Base-by-base conservation (phyloP, 2,888 invertebrate genomes). In the Tetanocera ferruginea region DNA sequence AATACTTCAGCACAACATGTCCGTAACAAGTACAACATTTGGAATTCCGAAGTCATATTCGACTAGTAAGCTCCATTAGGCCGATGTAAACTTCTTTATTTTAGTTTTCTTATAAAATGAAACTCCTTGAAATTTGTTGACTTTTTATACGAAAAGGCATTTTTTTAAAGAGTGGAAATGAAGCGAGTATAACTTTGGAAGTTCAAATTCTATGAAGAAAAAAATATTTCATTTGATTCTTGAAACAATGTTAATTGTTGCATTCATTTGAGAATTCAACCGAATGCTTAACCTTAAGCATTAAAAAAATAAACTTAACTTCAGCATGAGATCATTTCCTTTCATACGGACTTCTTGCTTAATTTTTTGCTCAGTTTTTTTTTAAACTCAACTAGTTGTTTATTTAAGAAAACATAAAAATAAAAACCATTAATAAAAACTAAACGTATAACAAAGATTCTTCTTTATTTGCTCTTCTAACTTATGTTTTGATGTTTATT, bases 291-390 rank as follows among this genome's bases (percentile, higher is more conserved):
- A 28, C 25, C 11, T 6, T 2, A 43, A 14, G n/a, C 8, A 43
- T 11, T 2, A 43, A 43, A 11, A 14, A 8, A 37, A 37, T 8
- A 6, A 43, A 43, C 25, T 51, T 51, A 19, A 28, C 69, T 28
- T 55, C 1, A 31, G 28, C n/a, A 71, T 71, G 71, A 55, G 34
- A 71, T 71, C 70, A 71, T 55, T 69, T 69, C 51, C 43, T 17
- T 17, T 69, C 31, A 28, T 28, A 14, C 52, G 23, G 17, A 37
- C 34, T 55, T 19, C 8, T 14, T 43, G 43, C 43, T 43, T 6
- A 2, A 43, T 11, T 43, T 1, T 2, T 43, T 1, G 43, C 43
- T 43, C 43, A n/a, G n/a, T n/a, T n/a, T n/a, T 43, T 43, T 43
- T 43, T 43, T 11, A 43, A 60, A 60, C n/a, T 19, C 25, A 60